These are phyloP conservation scores for Peromyscus californicus DNA, from an alignment of 2,113 vertebrate species.

Conservation along the genomic window DNA sequence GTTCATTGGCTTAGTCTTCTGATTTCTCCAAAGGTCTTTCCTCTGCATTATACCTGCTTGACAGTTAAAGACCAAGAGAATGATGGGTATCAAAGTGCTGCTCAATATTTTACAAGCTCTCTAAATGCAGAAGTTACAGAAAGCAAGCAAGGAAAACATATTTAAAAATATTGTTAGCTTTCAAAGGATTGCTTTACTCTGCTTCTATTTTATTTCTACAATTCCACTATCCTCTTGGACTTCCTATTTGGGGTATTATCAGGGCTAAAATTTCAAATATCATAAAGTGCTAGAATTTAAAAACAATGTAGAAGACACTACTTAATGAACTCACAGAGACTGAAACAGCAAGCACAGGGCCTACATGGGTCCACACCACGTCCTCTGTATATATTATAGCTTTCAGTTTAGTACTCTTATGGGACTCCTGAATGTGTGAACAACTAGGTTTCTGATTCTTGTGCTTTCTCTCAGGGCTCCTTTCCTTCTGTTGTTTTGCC, in stretches of 20 bases:
- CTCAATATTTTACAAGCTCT: background rate
- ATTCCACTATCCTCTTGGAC: background rate
- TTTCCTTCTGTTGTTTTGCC: background rate
- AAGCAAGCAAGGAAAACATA: background rate
- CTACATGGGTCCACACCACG: background rate
- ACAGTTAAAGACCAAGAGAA: background rate
- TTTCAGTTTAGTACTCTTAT: background rate
- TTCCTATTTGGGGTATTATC: background rate
- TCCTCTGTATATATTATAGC: background rate
- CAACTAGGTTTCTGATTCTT: background rate
- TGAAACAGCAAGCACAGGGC: background rate
- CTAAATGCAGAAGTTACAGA: background rate
- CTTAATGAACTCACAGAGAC: background rate
- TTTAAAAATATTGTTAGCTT: background rate
- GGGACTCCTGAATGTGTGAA: background rate
- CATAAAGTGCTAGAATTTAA: background rate
- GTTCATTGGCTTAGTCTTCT: background rate
- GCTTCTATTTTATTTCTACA: conserved; percentile 14
- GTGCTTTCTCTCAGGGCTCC: background rate
- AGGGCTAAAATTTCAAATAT: background rate
- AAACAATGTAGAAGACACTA: background rate
- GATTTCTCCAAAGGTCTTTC: background rate
- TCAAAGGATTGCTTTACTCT: conserved; percentile 28
- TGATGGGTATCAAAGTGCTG: background rate
- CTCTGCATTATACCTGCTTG: background rate